A percentile compares a stretch with the other conserved stretches of the same genome.
These are phyloP conservation scores for Muscicapa striata DNA, from an alignment of 2,797 vertebrate species.

Conservation along the genomic window DNA sequence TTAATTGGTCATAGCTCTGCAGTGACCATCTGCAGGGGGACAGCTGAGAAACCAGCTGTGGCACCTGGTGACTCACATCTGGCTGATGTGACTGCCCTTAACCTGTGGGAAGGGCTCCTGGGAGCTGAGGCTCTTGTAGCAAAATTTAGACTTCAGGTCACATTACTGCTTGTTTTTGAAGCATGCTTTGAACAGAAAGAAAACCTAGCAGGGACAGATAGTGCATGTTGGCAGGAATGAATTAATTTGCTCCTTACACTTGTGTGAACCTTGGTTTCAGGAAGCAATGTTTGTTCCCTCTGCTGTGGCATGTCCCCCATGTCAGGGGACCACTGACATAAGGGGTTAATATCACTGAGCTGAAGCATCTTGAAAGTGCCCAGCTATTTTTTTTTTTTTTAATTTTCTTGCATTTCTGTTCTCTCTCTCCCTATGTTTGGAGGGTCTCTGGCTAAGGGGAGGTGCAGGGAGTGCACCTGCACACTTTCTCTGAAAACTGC, in stretches of 20 bases:
- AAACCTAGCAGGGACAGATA: background rate
- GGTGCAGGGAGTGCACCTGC: background rate
- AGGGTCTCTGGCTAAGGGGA: background rate
- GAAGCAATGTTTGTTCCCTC: background rate
- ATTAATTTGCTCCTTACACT: background rate
- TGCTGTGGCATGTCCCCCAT: fast-evolving
- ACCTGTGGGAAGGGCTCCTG: background rate
- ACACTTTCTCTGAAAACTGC: background rate
- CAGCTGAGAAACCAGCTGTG: background rate
- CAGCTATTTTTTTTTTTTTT: background rate
- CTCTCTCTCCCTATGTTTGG: background rate
- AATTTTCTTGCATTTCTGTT: background rate
- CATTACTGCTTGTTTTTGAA: background rate
- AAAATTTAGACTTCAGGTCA: background rate
- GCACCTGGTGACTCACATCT: background rate
- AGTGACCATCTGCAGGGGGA: background rate
- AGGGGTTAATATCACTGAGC: background rate
- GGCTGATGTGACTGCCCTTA: background rate
- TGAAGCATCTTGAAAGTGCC: background rate
- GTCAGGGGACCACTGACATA: fast-evolving
- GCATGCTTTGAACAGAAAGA: background rate
- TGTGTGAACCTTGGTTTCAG: background rate
- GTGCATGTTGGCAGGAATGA: background rate
- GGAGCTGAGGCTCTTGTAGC: background rate
- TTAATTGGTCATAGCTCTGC: background rate